Base-by-base conservation (phyloP, 2,888 invertebrate species). In the Lomographa bimaculata region DNA sequence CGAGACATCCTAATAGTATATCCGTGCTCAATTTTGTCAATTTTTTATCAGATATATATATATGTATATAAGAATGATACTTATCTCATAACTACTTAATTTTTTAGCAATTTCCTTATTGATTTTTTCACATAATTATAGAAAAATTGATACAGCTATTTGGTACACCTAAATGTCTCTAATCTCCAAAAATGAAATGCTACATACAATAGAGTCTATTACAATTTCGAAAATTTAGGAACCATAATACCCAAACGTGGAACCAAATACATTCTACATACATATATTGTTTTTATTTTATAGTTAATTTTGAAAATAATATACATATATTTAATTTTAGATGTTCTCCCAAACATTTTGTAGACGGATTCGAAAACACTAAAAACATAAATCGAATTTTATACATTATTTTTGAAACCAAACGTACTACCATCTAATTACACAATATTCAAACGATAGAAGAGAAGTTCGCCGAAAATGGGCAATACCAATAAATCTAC, bases 191-290 rank as follows among this genome's bases (percentile, higher is more conserved):
- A 87, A 85, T 76, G 74, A 86, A 86, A 80, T 73, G 75, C 84
- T 87, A 87, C 83, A 76, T 81, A 82, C 76, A 84, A 85, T 87
- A 89, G 85, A 86, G 80, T 84, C 84, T 86, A 86, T 87, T 89
- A 87, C 85, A 87, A 85, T 89, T 87, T 89, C 84, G 86, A 89
- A 86, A 87, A 89, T 87, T 89, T 89, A 89, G 89, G 89, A 89
- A 89, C 89, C 87, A 85, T 87, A 89, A 89, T 87, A 89, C 89
- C 89, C 86, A 85, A 87, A 89, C 80, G 80, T 83, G 85, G 77
- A 87, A 86, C 84, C 79, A 62, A 87, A 85, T 67, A 79, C 70
- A 71, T 79, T 73, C 76, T 83, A 82, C 70, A 78, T 81, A 77
- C 76, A 81, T 81, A 67, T 64, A 63, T 57, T 68, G 69, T 79